A percentile compares a stretch with the other conserved stretches of the same genome.
phyloP scores from a whole-genome alignment of 2,888 invertebrate species.

The Cenopis cana region DNA sequence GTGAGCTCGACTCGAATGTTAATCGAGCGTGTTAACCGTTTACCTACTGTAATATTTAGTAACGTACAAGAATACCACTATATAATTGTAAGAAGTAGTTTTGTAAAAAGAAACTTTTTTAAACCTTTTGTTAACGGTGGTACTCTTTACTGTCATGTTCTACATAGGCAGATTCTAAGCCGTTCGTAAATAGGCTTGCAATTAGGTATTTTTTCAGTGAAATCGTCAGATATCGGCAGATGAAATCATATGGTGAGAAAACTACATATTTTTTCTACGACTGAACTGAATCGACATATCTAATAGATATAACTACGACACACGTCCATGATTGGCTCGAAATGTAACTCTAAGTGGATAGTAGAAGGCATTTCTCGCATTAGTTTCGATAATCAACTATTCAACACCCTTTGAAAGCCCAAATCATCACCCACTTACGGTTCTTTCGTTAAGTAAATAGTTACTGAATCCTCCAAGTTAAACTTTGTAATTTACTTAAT shows the following conservation, averaged over 20 bases:
- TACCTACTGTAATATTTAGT: neutral
- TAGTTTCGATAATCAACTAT: constrained; percentile 1
- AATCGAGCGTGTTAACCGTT: neutral
- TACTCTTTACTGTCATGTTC: no score
- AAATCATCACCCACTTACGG: neutral
- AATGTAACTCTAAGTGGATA: neutral
- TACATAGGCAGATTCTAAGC: no score
- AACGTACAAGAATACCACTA: neutral
- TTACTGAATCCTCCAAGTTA: constrained; percentile 6
- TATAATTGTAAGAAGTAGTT: neutral
- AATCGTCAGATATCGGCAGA: no score
- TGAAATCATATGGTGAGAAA: neutral
- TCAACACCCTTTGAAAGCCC: constrained; percentile 3
- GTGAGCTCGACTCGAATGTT: neutral
- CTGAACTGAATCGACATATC: neutral
- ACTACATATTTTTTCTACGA: neutral
- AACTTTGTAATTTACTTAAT: no score
- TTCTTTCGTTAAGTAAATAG: neutral
- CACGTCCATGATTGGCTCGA: neutral
- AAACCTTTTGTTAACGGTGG: no score
- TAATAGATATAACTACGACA: neutral
- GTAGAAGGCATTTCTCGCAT: neutral
- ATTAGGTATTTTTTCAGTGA: no score
- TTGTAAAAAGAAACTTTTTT: neutral
- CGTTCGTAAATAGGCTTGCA: no score